phyloP scores from a whole-genome alignment of 2,113 vertebrate genomes.

The Calidris pygmaea region DNA sequence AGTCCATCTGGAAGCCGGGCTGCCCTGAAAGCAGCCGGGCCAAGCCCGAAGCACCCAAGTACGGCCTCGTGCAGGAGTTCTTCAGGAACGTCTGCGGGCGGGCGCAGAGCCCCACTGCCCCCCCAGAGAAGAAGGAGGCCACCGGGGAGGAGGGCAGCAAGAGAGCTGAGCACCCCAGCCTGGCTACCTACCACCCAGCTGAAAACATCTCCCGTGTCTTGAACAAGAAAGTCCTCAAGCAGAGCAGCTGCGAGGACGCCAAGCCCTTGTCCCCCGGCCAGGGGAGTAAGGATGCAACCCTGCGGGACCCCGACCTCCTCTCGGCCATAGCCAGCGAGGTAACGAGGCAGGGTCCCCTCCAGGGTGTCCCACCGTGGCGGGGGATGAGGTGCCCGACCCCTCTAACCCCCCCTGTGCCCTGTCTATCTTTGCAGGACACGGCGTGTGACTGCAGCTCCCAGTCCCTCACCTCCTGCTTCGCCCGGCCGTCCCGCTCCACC shows the following conservation, averaged over 20 bases:
- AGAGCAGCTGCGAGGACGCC: constrained; percentile 80
- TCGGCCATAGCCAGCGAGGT: constrained; percentile 80
- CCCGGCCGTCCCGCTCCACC: constrained; percentile 82
- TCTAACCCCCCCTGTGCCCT: constrained; percentile 30
- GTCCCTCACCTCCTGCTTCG: constrained; percentile 86
- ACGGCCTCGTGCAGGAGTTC: constrained; percentile 91
- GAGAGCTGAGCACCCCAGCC: constrained; percentile 72
- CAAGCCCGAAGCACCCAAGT: constrained; percentile 82
- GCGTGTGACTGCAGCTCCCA: constrained; percentile 90
- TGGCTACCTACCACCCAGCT: constrained; percentile 60
- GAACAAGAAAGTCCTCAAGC: constrained; percentile 89
- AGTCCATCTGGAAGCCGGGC: constrained; percentile 88
- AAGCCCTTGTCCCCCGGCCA: constrained; percentile 59
- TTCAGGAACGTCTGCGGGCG: constrained; percentile 88
- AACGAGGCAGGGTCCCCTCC: not conserved
- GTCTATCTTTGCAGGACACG: constrained; percentile 80
- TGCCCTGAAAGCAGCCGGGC: constrained; percentile 65
- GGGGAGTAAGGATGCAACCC: constrained; percentile 67
- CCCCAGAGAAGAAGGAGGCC: constrained; percentile 69
- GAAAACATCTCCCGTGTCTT: constrained; percentile 85
- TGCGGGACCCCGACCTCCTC: constrained; percentile 69
- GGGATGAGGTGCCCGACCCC: not conserved
- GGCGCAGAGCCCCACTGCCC: constrained; percentile 68
- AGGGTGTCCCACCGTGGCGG: not conserved
- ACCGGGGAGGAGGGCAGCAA: constrained; percentile 77